Evolutionary conservation across 1,140 invertebrate genomes (phyloP).

Genomic region (Pseudomyrmex concolor): DNA sequence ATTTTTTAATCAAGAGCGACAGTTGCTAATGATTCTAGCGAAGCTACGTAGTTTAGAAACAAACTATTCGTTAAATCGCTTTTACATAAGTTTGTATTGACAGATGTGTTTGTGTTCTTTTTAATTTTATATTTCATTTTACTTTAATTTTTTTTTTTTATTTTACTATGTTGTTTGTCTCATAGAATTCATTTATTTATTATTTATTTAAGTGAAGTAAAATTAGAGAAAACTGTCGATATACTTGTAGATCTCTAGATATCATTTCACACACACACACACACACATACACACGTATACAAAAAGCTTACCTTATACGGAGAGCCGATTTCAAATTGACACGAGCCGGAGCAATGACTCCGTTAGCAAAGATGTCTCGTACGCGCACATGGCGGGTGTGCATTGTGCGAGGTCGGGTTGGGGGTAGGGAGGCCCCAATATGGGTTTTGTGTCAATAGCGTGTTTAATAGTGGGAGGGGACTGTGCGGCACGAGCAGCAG

Average conservation of each 20-base stretch:
- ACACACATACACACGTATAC: too few species aligned
- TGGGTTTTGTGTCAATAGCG: constrained; percentile 79
- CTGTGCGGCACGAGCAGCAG: constrained; percentile 54
- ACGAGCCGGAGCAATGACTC: not conserved
- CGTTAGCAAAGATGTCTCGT: constrained; percentile 1
- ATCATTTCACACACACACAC: not conserved
- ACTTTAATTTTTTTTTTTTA: not conserved
- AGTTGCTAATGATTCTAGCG: not conserved
- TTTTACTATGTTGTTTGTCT: not conserved
- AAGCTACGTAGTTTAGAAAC: not conserved
- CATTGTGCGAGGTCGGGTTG: constrained; percentile 71
- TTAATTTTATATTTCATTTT: not conserved
- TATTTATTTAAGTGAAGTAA: not conserved
- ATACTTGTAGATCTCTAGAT: not conserved
- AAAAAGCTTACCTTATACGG: not conserved
- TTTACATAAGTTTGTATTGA: too few species aligned
- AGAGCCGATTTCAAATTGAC: not conserved
- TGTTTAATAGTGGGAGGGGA: constrained; percentile 82
- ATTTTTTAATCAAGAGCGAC: not conserved
- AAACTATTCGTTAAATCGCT: too few species aligned
- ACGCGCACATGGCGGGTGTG: constrained; percentile 68
- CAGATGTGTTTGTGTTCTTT: not conserved
- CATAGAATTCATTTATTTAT: not conserved
- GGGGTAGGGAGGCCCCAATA: constrained; percentile 66
- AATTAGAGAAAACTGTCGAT: not conserved